phyloP scores from a whole-genome alignment of 2,888 invertebrate species.

The Lathronympha strigana region DNA sequence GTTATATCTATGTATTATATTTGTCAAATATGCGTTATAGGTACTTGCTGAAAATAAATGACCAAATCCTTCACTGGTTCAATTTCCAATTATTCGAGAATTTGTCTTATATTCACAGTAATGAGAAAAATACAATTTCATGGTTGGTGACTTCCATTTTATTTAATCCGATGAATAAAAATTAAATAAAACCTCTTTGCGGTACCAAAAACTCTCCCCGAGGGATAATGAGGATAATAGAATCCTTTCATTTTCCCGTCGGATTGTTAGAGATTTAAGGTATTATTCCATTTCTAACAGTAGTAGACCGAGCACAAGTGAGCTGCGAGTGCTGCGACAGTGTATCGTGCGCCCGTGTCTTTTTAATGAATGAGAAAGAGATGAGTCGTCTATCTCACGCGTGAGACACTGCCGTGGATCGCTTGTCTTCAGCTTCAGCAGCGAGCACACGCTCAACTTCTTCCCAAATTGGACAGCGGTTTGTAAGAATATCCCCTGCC shows the following conservation, averaged over 20 bases:
- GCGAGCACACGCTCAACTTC: too few species aligned
- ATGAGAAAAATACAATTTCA: constrained; percentile 37
- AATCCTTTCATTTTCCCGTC: constrained; percentile 36
- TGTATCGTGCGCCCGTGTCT: too few species aligned
- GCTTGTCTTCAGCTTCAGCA: too few species aligned
- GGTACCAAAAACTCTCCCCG: constrained; percentile 23
- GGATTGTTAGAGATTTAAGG: constrained; percentile 38
- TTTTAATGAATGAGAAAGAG: too few species aligned
- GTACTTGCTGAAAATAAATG: neutral
- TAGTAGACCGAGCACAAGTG: too few species aligned
- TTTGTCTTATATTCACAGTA: constrained; percentile 10
- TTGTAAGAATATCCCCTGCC: too few species aligned
- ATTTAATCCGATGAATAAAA: constrained; percentile 40
- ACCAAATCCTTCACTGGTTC: neutral
- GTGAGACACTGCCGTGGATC: too few species aligned
- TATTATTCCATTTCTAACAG: too few species aligned
- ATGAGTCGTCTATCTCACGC: too few species aligned
- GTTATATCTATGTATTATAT: too few species aligned
- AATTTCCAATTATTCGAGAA: constrained; percentile 4
- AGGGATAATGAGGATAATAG: constrained; percentile 34
- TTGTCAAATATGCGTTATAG: neutral
- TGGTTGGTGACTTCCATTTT: constrained; percentile 35
- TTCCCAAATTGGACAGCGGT: too few species aligned
- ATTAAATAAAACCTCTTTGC: constrained; percentile 39
- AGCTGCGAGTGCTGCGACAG: too few species aligned